Base-by-base conservation (phyloP, 2,888 invertebrate genomes). In the Hemithea aestivaria region DNA sequence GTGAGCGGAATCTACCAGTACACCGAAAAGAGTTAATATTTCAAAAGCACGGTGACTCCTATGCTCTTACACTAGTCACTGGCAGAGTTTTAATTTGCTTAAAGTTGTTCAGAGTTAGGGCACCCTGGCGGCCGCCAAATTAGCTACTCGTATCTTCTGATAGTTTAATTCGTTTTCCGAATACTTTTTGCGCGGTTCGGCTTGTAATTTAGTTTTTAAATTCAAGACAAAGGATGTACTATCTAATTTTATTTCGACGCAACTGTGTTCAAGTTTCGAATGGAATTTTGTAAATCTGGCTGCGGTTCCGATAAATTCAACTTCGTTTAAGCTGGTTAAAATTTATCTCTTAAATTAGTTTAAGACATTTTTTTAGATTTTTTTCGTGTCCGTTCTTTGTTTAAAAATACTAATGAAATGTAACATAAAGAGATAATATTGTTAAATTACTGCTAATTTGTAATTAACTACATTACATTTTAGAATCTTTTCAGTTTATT, bases 21-120 rank as follows among this genome's bases (percentile, higher is more conserved):
- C 80, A 82, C 69, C 76, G 75, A 79, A 79, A 85, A 78, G 82
- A 85, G 80, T 85, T 85, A 87, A 87, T 85, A 85, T 85, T 87
- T 84, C 77, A 85, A 65, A 63, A 57, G 64, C 62, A 58, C 70
- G 71, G 16, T 16, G 2, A 5, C 16, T 16, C 2, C 16, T n/a
- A n/a, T n/a, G n/a, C 16, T 16, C 16, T 16, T 16, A 16, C 73
- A 81, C 81, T 83, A 81, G 82, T 79, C 80, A 77, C 73, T 64
- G 61, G 53, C 56, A 63, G 85, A 87, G 76, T 85, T 87, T 87
- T 85, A 85, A 87, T 87, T 87, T 83, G 85, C 81, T 87, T 85
- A 79, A 81, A 85, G 74, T 85, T 83, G 83, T 81, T 78, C 77
- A 80, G 78, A 84, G 66, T 84, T 82, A 75, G 81, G 75, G 74